Evolutionary conservation across 2,797 vertebrate species (phyloP), one percentile per base, ranked within the genome.

Genomic region (Denticeps clupeoides): DNA sequence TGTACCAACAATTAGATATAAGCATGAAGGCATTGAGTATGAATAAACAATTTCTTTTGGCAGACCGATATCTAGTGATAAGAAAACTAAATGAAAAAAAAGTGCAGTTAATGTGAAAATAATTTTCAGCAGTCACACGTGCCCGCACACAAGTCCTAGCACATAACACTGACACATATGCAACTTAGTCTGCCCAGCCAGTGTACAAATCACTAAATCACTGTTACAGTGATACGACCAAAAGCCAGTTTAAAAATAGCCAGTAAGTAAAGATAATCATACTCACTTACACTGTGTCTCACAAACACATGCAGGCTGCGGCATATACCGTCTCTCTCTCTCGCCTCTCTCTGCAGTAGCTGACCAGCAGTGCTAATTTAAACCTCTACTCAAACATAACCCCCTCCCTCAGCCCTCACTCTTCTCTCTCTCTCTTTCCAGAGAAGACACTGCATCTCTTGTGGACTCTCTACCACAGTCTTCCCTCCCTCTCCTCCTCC

Each of bases 381-480:
- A 84, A 79, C 75, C 70, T 78, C 68, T 78, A 79, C 76, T 79
- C 76, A 85, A 83, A 83, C 81, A 82, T 65, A 64, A 67, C 56
- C 51, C 55, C 68, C 63, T 65, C 51, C 23, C 26, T 16, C 55
- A 11, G 8, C 10, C 45, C 45, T 53, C 45, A 54, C 79, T 81
- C 81, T 84, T 85, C 82, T 85, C 70, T 52, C 48, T 51, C 48
- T 63, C 66, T 62, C 15, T 37, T 22, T 40, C 10, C 13, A 45
- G 13, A 26, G 11, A 31, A 31, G 24, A 18, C 44, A 22, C 24
- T 18, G 15, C 15, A n/a, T n/a, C n/a, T n/a, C n/a, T n/a, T n/a
- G n/a, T n/a, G n/a, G n/a, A n/a, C n/a, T n/a, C n/a, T n/a, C n/a
- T n/a, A n/a, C n/a, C n/a, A n/a, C n/a, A n/a, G n/a, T 85, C 82